Conservation (phyloP, 2,113 vertebrate genomes). For the Cairina moschata region DNA sequence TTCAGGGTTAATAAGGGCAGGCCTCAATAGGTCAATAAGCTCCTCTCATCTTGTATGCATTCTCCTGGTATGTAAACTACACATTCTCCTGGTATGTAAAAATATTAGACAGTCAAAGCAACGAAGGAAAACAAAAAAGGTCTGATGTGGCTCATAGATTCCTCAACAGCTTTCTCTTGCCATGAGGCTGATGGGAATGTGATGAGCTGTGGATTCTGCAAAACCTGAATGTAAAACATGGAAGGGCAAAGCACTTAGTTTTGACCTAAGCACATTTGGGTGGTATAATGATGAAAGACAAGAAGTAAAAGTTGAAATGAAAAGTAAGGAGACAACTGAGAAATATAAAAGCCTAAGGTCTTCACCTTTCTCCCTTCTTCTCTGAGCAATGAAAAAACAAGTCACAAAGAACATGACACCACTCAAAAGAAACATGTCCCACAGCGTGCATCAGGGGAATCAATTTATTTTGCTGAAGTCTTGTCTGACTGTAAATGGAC, state of each 20-base stretch:
- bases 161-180: background rate
- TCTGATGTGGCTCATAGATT: background rate
- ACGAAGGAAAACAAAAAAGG: background rate
- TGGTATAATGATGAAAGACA: constrained; percentile 54
- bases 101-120: constrained; percentile 25
- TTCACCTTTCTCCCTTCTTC: constrained; percentile 53
- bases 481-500: constrained; percentile 33
- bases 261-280: constrained; percentile 1
- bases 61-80: constrained; percentile 1
- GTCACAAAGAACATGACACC: constrained; percentile 16
- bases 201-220: background rate
- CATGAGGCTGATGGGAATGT: background rate
- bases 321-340: constrained; percentile 53
- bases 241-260: background rate
- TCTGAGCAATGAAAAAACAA: constrained; percentile 22
- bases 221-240: background rate
- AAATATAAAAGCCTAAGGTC: constrained; percentile 36
- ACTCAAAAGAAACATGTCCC: constrained; percentile 40
- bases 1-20: constrained; percentile 63
- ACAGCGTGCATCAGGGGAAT: background rate
- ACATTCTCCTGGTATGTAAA: background rate
- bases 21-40: constrained; percentile 13
- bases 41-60: constrained; percentile 17
- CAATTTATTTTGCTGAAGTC: constrained; percentile 37
- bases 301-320: constrained; percentile 39